Evolutionary conservation across 2,888 invertebrate species (phyloP), one percentile per base, ranked within the genome.

Genomic region (Eupeodes luniger): DNA sequence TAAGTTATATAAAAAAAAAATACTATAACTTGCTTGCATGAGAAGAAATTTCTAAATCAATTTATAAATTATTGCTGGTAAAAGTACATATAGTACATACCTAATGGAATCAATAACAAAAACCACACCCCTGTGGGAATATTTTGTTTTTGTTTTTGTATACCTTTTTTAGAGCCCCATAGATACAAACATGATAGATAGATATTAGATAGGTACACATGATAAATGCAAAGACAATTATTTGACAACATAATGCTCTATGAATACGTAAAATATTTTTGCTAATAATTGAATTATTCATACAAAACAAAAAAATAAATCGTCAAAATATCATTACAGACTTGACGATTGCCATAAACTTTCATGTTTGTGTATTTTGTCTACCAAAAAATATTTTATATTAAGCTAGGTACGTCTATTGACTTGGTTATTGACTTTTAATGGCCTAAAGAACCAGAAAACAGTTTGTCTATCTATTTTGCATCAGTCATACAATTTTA

Each of bases 341-440:
- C 69, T 67, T 47, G 53, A 70, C 53, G 53, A 70, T 69, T 82
- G 79, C 79, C 82, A 82, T 79, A 82, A 86, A 81, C 57, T 81
- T 81, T 81, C 82, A 76, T 79, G 82, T 79, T 53, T 34, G 34
- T 75, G 27, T 16, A 64, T 51, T 57, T 81, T 72, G 74, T 81
- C 72, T 75, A 70, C 6, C 40, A 0, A 47, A 70, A 70, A 57
- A 40, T 44, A n/a, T 57, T 10, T 4, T 19, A 47, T 2, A 4
- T 12, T 1, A 16, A 34, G 5, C 7, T 14, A 36, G 7, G 11
- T 36, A 62, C 40, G 7, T 36, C n/a, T 4, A n/a, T 19, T 27
- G 5, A 69, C 49, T 53, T 72, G 67, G 67, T 62, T 62, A 84
- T 77, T 66, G 70, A 66, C 67, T 64, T 72, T 66, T 81, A 77